Evolutionary conservation across 2,888 invertebrate genomes (phyloP), one percentile per base, ranked within the genome.

Genomic region (Caenorhabditis zanzibari): DNA sequence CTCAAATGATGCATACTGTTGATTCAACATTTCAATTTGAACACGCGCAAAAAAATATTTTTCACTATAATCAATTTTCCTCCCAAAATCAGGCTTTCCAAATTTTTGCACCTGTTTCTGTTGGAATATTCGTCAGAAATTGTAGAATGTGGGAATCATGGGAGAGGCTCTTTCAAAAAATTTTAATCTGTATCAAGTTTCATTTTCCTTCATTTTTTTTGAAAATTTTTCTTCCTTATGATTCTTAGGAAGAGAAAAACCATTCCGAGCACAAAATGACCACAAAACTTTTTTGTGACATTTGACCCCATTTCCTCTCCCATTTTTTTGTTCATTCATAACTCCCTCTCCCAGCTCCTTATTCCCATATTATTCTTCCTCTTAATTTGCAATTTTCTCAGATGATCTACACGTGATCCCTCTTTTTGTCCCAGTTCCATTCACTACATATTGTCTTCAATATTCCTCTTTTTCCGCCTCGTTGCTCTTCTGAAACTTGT

Each of bases 401-500:
- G 38, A 56, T 56, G 56, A 41, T 41, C 32, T 54, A 69, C 52
- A 69, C 52, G 58, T 71, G 58, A 58, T 47, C 44, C 24, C 0
- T 44, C 54, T 38, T 54, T 28, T 14, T 38, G 5, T 16, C 10
- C n/a, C 35, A 32, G 41, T 35, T 16, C 41, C 66, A 32, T 68
- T 35, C 52, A 52, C 64, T 63, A 38, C 26, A n/a, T n/a, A 64
- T 47, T 41, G 41, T 22, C 28, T 52, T n/a, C 54, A 19, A 26
- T 61, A 19, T 38, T 28, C 26, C 10, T 38, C 32, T 38, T 58
- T 26, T 75, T 47, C 75, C 66, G 75, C 64, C 35, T 58, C 66
- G 12, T 58, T 58, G 63, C 41, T 47, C 44, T 22, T 52, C 64
- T 74, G 64, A 74, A 74, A 74, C 74, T 74, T 63, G 38, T 35